Evolutionary conservation across 2,888 invertebrate species (phyloP).

Genomic region (Falcaria lacertinaria): DNA sequence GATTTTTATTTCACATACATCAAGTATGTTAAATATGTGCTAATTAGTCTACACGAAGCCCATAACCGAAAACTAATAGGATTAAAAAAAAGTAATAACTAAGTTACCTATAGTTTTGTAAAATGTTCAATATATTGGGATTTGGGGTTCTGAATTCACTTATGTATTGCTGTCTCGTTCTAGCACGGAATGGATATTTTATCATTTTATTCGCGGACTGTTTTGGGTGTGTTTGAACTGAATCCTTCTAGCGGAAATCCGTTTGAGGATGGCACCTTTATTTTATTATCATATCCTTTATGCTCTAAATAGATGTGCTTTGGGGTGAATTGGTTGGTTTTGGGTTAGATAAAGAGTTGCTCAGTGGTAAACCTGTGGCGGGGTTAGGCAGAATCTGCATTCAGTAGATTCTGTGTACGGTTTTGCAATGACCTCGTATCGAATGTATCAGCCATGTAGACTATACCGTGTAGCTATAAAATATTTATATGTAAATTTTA

Average conservation of each 20-base stretch:
- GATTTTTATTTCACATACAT: too few species aligned
- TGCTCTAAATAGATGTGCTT: background rate
- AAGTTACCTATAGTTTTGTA: background rate
- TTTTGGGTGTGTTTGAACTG: constrained; percentile 3
- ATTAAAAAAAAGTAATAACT: too few species aligned
- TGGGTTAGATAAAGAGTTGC: background rate
- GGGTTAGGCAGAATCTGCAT: too few species aligned
- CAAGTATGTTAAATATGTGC: too few species aligned
- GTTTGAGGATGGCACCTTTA: background rate
- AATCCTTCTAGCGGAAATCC: constrained; percentile 2
- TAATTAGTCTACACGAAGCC: too few species aligned
- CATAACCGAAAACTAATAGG: too few species aligned
- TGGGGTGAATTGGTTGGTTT: background rate
- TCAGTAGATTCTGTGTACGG: too few species aligned
- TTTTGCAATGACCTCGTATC: too few species aligned
- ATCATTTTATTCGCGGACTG: background rate
- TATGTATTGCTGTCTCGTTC: background rate
- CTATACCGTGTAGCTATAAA: too few species aligned
- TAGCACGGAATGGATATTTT: background rate
- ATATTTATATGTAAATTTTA: too few species aligned
- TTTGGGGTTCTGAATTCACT: background rate
- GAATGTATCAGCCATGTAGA: too few species aligned
- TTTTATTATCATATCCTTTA: constrained; percentile 1
- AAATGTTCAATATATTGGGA: constrained; percentile 1
- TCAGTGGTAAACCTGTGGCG: too few species aligned